These are phyloP conservation scores for Dendroctonus valens DNA, from an alignment of 1,140 invertebrate genomes.

Conservation along the genomic window DNA sequence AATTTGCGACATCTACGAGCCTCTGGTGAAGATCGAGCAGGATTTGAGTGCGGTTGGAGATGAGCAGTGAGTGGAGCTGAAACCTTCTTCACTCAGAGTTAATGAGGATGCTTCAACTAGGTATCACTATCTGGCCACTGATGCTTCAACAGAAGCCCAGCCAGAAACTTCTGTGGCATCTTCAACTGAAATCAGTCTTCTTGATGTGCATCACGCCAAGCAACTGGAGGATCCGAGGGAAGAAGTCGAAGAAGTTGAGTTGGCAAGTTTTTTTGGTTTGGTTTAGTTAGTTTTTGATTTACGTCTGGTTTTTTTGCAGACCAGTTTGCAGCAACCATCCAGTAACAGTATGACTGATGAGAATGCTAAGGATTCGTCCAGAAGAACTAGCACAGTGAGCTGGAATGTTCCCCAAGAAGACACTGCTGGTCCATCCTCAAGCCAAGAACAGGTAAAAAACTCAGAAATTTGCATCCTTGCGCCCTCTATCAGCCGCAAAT, in stretches of 20 bases:
- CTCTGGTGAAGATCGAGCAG: slow-evolving; percentile 8
- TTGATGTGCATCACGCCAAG: background rate
- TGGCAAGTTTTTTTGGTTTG: too few relatives aligned
- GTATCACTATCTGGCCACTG: background rate
- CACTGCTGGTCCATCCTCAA: background rate
- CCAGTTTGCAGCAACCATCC: background rate
- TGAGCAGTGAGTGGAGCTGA: background rate
- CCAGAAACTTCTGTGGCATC: background rate
- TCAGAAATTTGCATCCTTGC: background rate
- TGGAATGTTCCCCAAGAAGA: background rate
- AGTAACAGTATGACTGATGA: background rate
- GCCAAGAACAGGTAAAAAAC: background rate
- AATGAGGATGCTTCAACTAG: background rate
- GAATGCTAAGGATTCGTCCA: background rate
- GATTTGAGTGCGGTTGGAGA: background rate
- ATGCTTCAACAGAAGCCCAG: background rate
- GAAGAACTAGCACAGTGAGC: slow-evolving; percentile 10
- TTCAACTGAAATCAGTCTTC: background rate
- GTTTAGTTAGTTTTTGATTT: background rate
- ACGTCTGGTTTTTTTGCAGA: background rate
- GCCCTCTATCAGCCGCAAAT: background rate
- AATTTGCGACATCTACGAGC: slow-evolving; percentile 31
- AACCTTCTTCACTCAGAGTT: background rate
- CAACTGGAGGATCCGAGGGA: background rate
- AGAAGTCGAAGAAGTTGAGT: background rate